phyloP scores from a whole-genome alignment of 2,797 vertebrate species.

The Pygocentrus nattereri region DNA sequence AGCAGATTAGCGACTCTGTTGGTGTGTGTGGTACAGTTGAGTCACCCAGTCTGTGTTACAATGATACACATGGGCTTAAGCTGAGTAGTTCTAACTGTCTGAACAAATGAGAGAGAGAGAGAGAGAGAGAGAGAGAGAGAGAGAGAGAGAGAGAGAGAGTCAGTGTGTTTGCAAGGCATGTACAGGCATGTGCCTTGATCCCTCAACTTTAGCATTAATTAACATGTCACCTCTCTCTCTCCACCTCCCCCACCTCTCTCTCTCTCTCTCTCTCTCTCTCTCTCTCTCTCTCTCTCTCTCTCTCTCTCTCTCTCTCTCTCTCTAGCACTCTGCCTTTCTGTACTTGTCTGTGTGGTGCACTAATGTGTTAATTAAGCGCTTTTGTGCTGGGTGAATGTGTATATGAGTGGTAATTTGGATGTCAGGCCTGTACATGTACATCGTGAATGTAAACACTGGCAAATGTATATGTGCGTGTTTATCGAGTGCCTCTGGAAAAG shows the following conservation, averaged over 20 bases:
- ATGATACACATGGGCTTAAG: constrained; percentile 41
- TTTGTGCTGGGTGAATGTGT: constrained; percentile 46
- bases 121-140: neutral
- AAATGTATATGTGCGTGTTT: neutral
- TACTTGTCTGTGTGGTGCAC: constrained; percentile 24
- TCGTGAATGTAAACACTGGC: constrained; percentile 47
- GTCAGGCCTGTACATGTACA: constrained; percentile 37
- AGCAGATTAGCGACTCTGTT: neutral
- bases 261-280: neutral
- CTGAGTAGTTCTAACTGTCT: neutral
- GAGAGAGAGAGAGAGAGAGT: constrained; percentile 12
- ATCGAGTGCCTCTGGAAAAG: neutral
- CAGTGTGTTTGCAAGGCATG: constrained; percentile 30
- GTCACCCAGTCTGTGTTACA: constrained; percentile 10
- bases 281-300: constrained; percentile 12
- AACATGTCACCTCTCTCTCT: constrained; percentile 50
- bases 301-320: neutral
- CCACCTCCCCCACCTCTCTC: neutral
- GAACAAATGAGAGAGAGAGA: neutral
- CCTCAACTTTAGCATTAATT: constrained; percentile 55
- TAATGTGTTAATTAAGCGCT: constrained; percentile 57
- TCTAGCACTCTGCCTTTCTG: neutral
- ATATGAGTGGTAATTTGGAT: constrained; percentile 58
- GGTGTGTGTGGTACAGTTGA: neutral
- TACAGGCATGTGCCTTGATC: constrained; percentile 50